phyloP scores from a whole-genome alignment of 2,797 vertebrate species.

The Parauchenoglanis ngamensis region DNA sequence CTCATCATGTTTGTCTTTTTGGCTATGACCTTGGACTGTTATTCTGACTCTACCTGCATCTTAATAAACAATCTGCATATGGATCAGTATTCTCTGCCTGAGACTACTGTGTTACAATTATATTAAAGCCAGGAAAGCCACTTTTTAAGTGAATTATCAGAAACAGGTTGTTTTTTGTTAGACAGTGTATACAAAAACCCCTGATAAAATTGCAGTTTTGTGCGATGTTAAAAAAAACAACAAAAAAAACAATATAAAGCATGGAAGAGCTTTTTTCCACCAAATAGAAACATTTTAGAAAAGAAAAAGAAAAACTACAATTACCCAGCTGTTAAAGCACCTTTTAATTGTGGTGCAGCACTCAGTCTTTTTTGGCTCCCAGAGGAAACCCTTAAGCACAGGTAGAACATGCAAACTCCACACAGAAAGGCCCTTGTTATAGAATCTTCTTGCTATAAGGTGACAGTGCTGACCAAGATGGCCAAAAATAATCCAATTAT shows the following conservation, averaged over 20 bases:
- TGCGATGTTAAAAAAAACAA: neutral
- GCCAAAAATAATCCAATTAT: too few relatives aligned
- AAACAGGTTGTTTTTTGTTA: neutral
- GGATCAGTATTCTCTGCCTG: neutral
- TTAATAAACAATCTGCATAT: neutral
- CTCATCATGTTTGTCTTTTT: neutral
- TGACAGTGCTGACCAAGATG: too few relatives aligned
- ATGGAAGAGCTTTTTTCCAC: neutral
- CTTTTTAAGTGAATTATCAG: too few relatives aligned
- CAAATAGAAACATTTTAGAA: too few relatives aligned
- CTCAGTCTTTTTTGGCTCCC: neutral
- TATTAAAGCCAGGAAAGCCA: neutral
- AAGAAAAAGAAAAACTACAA: too few relatives aligned
- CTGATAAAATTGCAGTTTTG: neutral
- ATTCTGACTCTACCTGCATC: neutral
- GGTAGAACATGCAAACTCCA: too few relatives aligned
- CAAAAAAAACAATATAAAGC: neutral
- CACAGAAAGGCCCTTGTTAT: too few relatives aligned
- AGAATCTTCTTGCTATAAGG: too few relatives aligned
- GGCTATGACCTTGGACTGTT: neutral
- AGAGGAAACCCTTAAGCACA: too few relatives aligned
- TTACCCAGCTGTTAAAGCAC: neutral
- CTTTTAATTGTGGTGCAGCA: neutral
- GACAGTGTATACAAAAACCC: neutral
- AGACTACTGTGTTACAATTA: neutral